Evolutionary conservation across 2,888 invertebrate species (phyloP), one percentile per base, ranked within the genome.

Genomic region (Iphiclides podalirius): DNA sequence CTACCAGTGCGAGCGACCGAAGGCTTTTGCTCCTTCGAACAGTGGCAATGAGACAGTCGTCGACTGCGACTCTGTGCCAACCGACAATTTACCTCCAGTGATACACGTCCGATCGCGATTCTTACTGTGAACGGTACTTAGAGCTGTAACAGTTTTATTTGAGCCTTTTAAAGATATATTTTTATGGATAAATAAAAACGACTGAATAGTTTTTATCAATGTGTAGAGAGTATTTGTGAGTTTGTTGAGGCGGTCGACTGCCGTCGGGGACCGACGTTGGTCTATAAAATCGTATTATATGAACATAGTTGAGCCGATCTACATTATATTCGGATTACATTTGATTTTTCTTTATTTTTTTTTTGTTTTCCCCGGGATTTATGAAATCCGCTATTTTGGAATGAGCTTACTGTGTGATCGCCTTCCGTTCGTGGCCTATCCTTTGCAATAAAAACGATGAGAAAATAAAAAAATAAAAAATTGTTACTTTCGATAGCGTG

Each of bases 151-250:
- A 76, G 80, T 82, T 85, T 85, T 77, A 77, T 86, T 87, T 85
- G 85, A 87, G 86, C 87, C 87, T 84, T 83, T 81, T 82, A 83
- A 85, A 86, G 80, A 86, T 85, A 84, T 86, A 86, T 87, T 85
- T 87, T 86, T 85, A 86, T 83, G 84, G 75, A 82, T 86, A 86
- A 85, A 84, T 77, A 78, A 86, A 86, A 86, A 86, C 83, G 88
- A 88, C 88, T 88, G 88, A 88, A 82, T 88, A 88, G 86, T 86
- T 85, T 79, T 85, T 84, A 86, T 85, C 82, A 75, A 85, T 79
- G 70, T 72, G 74, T 75, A 86, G 85, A 79, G 16, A 43, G 78
- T 86, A 83, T 82, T 82, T 80, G 82, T 81, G 85, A 83, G 77
- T 84, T 81, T 79, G 77, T 78, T 72, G 75, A 62, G 70, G 76